Evolutionary conservation across 2,797 vertebrate species (phyloP), one percentile per base, ranked within the genome.

Genomic region (Sebastes hubbsi): DNA sequence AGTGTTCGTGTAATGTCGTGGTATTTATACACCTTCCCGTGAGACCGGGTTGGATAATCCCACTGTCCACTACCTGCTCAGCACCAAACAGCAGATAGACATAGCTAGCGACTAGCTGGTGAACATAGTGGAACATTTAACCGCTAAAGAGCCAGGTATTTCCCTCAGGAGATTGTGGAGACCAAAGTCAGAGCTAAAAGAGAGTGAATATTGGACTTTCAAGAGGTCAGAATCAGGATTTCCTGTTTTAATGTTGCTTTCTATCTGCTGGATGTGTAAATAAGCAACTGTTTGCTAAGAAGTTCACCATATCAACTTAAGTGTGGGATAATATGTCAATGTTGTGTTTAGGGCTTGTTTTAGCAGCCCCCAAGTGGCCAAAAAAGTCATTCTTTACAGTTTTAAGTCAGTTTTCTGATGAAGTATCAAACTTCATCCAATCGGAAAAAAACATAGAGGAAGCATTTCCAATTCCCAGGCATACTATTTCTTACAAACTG

Each of bases 121-220:
- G 12, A 1, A 25, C 55, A 25, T 56, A n/a, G 59, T 32, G 10
- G 9, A 32, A 2, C 5, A 7, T 61, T 32, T 10, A 60, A 1
- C 38, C 0, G 13, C 38, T 42, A 2, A 18, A 46, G 42, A 46
- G 0, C 0, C 29, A 16, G 1, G 0, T 63, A 38, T 62, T 34
- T 34, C 12, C 32, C 20, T 22, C 9, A 36, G 30, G 20, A 36
- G 8, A 2, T 11, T 13, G 13, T 42, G 14, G 34, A 64, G 34
- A 38, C 22, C 34, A 34, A 62, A 36, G 8, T 1, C 1, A 46
- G 30, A 62, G 11, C 11, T 25, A 25, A 30, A 64, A 10, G 13
- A 18, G 22, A 64, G 13, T 14, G 24, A 42, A 25, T 64, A 20
- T 42, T 42, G 36, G 63, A 42, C 22, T 42, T 25, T 27, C 62